Conservation (phyloP, 1,140 invertebrate genomes). For the honey bee (Apis mellifera) region DNA sequence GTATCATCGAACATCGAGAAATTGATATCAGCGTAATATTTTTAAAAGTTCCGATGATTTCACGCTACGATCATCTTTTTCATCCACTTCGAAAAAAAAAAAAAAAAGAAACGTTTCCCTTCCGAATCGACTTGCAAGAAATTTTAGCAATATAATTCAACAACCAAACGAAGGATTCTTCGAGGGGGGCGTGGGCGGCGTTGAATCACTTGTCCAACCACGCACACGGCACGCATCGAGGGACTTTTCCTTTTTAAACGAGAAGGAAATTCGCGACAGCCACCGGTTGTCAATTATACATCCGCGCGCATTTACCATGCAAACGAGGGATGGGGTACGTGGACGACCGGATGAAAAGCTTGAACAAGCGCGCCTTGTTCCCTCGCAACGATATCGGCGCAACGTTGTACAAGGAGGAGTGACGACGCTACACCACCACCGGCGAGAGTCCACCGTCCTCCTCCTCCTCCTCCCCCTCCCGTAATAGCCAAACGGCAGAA, state of each 20-base stretch:
- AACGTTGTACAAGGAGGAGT: not conserved
- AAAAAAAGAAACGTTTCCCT: no score
- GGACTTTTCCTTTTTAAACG: conserved; percentile 40
- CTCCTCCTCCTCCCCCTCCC: not conserved
- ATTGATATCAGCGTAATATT: no score
- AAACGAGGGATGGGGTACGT: not conserved
- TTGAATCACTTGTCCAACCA: conserved; percentile 2
- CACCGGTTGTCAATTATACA: conserved; percentile 39
- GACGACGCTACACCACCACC: not conserved
- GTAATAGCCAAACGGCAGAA: conserved; percentile 65
- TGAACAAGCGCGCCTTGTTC: not conserved
- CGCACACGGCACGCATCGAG: conserved; percentile 5
- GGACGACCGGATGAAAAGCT: conserved; percentile 1
- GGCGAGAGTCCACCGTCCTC: not conserved
- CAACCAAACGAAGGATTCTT: no score
- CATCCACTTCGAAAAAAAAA: no score
- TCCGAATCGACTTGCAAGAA: no score
- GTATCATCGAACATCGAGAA: no score
- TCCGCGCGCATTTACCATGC: conserved; percentile 33
- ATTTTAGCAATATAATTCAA: no score
- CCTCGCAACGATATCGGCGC: not conserved
- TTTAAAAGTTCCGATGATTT: no score
- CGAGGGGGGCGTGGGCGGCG: not conserved
- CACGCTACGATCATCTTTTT: no score
- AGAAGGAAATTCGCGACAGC: conserved; percentile 45